Evolutionary conservation across 2,888 invertebrate species (phyloP), one percentile per base, ranked within the genome.

Genomic region (Eurytoma adleriae): DNA sequence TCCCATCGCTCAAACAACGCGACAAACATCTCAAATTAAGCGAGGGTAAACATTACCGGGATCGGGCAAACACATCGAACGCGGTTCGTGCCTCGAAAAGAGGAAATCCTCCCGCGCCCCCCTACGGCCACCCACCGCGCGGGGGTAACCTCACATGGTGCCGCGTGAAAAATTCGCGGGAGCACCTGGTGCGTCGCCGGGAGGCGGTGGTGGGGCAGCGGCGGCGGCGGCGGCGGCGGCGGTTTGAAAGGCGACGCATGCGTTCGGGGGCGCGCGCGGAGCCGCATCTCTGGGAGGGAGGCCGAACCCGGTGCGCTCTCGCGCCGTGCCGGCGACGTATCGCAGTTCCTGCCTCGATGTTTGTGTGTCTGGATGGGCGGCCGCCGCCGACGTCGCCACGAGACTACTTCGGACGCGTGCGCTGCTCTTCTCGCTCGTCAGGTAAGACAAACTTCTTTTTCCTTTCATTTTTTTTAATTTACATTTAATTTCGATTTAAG

Each of bases 281-380:
- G 24, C 3, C 40, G 40, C 40, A 40, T 40, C 40, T 40, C 40
- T 40, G 52, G 76, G 67, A 59, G 54, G 66, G 69, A 61, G 56
- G 52, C 13, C 56, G 12, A 24, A 62, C 52, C 67, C 56, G n/a
- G 66, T 30, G 56, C 27, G 50, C 30, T 59, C 48, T 50, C 66
- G 18, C 20, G 64, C 48, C 71, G 85, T 40, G 40, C 40, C 40
- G 83, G 85, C 86, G 80, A 86, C 86, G 87, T 88, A 88, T 90
- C 89, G 71, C 90, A 90, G 90, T 90, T 88, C 87, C 89, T 88
- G 86, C 84, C 88, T 88, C 86, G 90, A 90, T 90, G 89, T 90
- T 90, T 90, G 90, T 88, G 88, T 89, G 90, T 88, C 88, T 89
- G 85, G 86, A 85, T 40, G 40, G 80, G 84, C 80, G 78, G 81